phyloP scores from a whole-genome alignment of 2,797 vertebrate genomes.

The Chelon auratus region DNA sequence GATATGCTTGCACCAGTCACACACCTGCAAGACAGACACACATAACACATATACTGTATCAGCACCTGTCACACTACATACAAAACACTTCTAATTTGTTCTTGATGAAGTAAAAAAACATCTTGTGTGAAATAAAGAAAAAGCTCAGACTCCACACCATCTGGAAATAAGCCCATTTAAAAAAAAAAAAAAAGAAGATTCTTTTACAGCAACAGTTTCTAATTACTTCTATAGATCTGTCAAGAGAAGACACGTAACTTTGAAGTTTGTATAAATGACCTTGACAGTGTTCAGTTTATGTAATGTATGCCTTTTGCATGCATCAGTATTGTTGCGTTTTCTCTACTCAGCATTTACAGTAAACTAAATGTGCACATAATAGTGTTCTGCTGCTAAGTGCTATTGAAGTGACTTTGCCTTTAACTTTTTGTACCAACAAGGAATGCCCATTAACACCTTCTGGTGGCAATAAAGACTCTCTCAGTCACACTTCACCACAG shows the following conservation, averaged over 20 bases:
- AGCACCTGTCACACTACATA: constrained; percentile 40
- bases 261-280: constrained; percentile 12
- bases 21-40: constrained; percentile 89
- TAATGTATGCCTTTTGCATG: constrained; percentile 3
- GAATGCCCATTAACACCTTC: constrained; percentile 61
- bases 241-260: constrained; percentile 35
- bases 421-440: constrained; percentile 51
- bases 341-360: neutral
- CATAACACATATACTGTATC: constrained; percentile 50
- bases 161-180: constrained; percentile 45
- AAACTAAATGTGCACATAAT: constrained; percentile 33
- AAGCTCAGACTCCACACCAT: constrained; percentile 55
- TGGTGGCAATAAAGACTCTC: constrained; percentile 41
- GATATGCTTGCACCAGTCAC: constrained; percentile 99
- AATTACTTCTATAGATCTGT: constrained; percentile 32
- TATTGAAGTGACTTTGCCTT: constrained; percentile 48
- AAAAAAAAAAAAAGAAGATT: constrained; percentile 6
- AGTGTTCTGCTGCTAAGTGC: constrained; percentile 41
- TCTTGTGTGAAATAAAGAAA: constrained; percentile 45
- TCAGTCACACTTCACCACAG: constrained; percentile 40
- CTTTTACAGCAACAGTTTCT: constrained; percentile 24
- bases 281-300: constrained; percentile 13
- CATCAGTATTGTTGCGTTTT: constrained; percentile 18
- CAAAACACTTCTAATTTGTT: constrained; percentile 52
- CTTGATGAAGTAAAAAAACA: constrained; percentile 47